Evolutionary conservation across 2,888 invertebrate species (phyloP).

Genomic region (Elegia similella): DNA sequence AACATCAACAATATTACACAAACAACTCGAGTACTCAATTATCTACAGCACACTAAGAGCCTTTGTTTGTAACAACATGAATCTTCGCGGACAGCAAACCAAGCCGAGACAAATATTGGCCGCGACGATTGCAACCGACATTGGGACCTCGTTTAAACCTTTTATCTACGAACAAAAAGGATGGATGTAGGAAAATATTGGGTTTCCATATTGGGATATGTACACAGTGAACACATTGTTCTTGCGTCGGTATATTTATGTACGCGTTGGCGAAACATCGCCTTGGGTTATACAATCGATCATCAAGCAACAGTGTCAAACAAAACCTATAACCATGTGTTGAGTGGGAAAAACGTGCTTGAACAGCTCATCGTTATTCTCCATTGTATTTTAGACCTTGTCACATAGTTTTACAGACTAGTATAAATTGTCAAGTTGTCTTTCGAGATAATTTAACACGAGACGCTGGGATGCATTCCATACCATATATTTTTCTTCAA

Average conservation of each 20-base stretch:
- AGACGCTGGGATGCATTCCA: slow-evolving; percentile 7
- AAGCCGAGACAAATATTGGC: slow-evolving; percentile 10
- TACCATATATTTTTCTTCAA: slow-evolving; percentile 13
- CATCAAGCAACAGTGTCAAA: slow-evolving; percentile 16
- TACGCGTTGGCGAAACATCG: not conserved
- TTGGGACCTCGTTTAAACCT: slow-evolving; percentile 15
- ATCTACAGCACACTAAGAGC: slow-evolving; percentile 1
- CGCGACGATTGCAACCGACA: slow-evolving; percentile 4
- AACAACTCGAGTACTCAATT: not conserved
- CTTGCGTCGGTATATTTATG: not conserved
- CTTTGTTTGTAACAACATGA: not conserved
- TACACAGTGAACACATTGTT: slow-evolving; percentile 6
- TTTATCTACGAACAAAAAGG: slow-evolving; percentile 7
- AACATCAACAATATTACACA: not conserved
- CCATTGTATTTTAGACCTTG: not conserved
- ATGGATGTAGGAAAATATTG: slow-evolving; percentile 13
- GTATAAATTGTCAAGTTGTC: not conserved
- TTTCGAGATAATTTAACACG: not conserved
- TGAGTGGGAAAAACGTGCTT: slow-evolving; percentile 14
- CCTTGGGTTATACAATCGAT: slow-evolving; percentile 15
- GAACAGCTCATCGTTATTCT: not conserved
- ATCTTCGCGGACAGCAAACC: slow-evolving; percentile 1
- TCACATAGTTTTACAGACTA: not conserved
- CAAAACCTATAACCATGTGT: slow-evolving; percentile 9
- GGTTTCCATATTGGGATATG: slow-evolving; percentile 14